Base-by-base conservation (phyloP, 2,113 vertebrate genomes). In the Taurulus bubalis region DNA sequence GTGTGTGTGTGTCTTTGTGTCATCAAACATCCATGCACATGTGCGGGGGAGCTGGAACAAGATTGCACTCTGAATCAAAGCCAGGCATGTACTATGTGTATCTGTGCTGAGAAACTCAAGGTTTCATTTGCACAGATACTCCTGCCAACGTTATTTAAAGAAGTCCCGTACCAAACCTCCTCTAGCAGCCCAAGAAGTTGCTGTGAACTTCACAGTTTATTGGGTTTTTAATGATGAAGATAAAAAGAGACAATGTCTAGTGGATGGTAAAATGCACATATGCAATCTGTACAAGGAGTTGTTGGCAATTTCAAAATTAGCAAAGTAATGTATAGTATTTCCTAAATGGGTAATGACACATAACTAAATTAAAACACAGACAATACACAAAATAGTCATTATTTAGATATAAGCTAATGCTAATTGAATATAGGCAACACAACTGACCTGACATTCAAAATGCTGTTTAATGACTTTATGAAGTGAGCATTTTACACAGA, bases 11-110 rank as follows among this genome's bases (percentile, higher is more conserved):
- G 9, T 12, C 8, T 45, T 26, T 45, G 51, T 79, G 34, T 71
- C 30, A 32, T 51, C 51, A 79, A 34, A 59, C 64, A 70, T 84
- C 67, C 30, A 45, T 72, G 15, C 38, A 76, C 42, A 56, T 77
- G 74, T 82, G 79, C 18, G 36, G 36, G 77, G 63, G 77, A 75
- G 67, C 67, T 72, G 71, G 34, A 90, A 77, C 3, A 30, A 59
- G 24, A 51, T 28, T 38, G 24, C 26, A 30, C 45, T 63, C 68
- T n/a, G 59, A 71, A 66, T 42, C 30, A 68, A 49, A 64, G 72
- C 15, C 67, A 36, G 34, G 34, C 51, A 20, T 11, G 8, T 55
- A 22, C 36, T 36, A 30, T 30, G 26, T 59, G 6, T 49, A n/a
- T 82, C 38, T 58, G n/a, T 26, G 71, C 22, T 49, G 53, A 64